Percentiles rank a stretch among this genome's conserved stretches.
phyloP scores from a whole-genome alignment of 2,888 invertebrate genomes.

The Macaria notata region DNA sequence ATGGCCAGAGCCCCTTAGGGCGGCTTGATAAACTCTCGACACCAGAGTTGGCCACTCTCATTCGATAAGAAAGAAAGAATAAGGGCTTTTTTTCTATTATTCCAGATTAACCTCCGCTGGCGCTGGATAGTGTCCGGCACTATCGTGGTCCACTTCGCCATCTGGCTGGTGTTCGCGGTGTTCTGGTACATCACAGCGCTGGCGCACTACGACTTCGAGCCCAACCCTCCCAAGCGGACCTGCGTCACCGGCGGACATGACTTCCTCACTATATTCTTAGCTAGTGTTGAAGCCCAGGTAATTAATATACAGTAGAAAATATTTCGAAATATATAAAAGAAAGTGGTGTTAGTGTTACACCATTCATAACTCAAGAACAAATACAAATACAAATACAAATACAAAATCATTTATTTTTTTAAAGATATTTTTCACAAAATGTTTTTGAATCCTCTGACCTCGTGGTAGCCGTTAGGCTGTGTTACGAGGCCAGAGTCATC shows the following conservation, averaged over 20 bases:
- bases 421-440: too few species aligned
- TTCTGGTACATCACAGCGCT: slow-evolving; percentile 76
- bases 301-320: background rate
- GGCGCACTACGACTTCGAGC: slow-evolving; percentile 75
- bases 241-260: slow-evolving; percentile 74
- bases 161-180: slow-evolving; percentile 73
- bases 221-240: slow-evolving; percentile 63
- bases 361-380: too few species aligned
- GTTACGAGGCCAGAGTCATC: too few species aligned
- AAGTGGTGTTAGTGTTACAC: too few species aligned
- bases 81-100: background rate
- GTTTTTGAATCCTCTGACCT: too few species aligned
- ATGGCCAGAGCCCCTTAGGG: too few species aligned
- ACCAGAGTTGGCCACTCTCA: too few species aligned
- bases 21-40: too few species aligned
- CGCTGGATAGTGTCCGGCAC: slow-evolving; percentile 76
- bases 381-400: too few species aligned
- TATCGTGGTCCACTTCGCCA: slow-evolving; percentile 68
- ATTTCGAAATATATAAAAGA: too few species aligned
- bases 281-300: slow-evolving; percentile 77
- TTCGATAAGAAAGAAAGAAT: background rate
- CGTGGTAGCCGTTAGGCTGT: too few species aligned
- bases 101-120: slow-evolving; percentile 74
- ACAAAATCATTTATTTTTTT: too few species aligned
- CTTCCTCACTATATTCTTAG: slow-evolving; percentile 73